Evolutionary conservation across 2,797 vertebrate species (phyloP).

Genomic region (Sciurus vulgaris): DNA sequence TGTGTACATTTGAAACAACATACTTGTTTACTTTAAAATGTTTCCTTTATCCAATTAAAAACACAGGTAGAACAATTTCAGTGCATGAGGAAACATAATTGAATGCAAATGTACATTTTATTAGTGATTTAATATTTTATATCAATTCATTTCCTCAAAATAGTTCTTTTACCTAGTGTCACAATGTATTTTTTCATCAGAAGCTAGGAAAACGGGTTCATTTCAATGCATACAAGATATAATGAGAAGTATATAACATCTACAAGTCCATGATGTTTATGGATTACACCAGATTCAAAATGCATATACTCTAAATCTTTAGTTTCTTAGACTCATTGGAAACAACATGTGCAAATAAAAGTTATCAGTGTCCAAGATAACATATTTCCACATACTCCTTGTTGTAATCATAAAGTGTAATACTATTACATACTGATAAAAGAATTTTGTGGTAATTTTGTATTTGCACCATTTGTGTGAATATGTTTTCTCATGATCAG

Average conservation of each 20-base stretch:
- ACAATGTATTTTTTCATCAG: not conserved
- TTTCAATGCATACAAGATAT: not conserved
- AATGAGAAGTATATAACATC: not conserved
- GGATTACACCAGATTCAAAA: not conserved
- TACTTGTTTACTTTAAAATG: not conserved
- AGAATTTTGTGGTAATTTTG: conserved; percentile 24
- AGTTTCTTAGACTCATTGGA: not conserved
- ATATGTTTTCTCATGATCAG: conserved; percentile 38
- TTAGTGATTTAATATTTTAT: not conserved
- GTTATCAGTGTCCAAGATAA: not conserved
- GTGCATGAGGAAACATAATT: not conserved
- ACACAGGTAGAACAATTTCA: not conserved
- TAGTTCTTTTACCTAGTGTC: not conserved
- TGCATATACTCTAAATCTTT: not conserved
- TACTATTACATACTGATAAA: not conserved
- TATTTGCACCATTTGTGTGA: not conserved
- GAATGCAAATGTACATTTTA: not conserved
- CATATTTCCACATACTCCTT: not conserved
- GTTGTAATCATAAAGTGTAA: conserved; percentile 37
- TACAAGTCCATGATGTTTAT: not conserved
- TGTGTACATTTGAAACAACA: not conserved
- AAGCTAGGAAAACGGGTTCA: not conserved
- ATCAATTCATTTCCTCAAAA: not conserved
- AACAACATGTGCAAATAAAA: not conserved
- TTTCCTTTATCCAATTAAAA: not conserved